phyloP scores from a whole-genome alignment of 1,140 invertebrate genomes.

The Cydia amplana region DNA sequence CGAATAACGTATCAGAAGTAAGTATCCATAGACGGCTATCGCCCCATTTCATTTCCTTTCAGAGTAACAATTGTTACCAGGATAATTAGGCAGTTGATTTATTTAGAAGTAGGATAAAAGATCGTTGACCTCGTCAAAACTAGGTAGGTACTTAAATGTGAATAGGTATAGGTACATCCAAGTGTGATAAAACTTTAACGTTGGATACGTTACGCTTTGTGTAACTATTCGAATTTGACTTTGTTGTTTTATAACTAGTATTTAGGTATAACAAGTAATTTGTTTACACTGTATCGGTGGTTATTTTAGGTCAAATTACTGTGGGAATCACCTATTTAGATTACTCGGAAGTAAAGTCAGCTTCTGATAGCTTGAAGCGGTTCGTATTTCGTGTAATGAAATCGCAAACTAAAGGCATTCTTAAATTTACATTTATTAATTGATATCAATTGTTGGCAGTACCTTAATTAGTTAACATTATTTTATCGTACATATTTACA shows the following conservation, averaged over 20 bases:
- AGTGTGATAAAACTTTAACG: background rate
- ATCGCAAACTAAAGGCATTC: conserved; percentile 4
- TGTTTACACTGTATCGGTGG: conserved; percentile 15
- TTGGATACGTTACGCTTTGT: background rate
- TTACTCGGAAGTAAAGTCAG: conserved; percentile 11
- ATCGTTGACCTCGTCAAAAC: background rate
- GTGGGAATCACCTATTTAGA: conserved; percentile 22
- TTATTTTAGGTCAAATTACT: conserved; percentile 18
- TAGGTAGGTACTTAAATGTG: background rate
- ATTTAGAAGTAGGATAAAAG: background rate
- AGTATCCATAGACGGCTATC: background rate
- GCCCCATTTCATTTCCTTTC: background rate
- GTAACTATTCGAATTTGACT: no score
- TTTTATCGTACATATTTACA: conserved; percentile 28
- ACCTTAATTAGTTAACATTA: conserved; percentile 21
- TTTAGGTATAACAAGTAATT: background rate
- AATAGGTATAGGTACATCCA: background rate
- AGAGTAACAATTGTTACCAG: background rate
- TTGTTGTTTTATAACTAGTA: no score
- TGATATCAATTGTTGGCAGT: conserved; percentile 23
- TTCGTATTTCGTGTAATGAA: conserved; percentile 9
- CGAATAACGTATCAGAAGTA: background rate
- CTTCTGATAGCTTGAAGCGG: background rate
- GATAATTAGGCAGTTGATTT: conserved; percentile 4
- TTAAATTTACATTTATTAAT: conserved; percentile 29